phyloP scores from a whole-genome alignment of 2,797 vertebrate genomes.

The Aplochiton taeniatus region DNA sequence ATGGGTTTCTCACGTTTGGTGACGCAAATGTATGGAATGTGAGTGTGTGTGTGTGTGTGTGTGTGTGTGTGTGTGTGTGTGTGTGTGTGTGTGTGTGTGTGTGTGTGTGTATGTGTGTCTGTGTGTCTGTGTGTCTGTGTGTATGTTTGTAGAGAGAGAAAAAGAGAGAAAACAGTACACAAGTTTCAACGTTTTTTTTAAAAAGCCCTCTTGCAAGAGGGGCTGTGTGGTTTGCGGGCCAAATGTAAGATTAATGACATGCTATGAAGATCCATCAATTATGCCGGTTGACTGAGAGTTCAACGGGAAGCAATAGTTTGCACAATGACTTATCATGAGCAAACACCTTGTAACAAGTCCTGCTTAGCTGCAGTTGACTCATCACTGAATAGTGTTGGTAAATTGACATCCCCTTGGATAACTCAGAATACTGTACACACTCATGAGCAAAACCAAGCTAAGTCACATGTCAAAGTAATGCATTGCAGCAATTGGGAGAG shows the following conservation, averaged over 20 bases:
- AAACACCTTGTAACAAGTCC: constrained; percentile 54
- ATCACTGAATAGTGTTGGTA: constrained; percentile 25
- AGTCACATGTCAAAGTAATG: constrained; percentile 20
- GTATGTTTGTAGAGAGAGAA: neutral
- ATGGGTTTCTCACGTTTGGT: constrained; percentile 29
- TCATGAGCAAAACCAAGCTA: constrained; percentile 20
- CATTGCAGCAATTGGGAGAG: constrained; percentile 7
- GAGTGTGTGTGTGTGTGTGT: constrained; percentile 2
- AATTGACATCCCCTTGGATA: constrained; percentile 28
- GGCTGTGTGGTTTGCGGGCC: constrained; percentile 25
- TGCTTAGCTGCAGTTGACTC: constrained; percentile 31
- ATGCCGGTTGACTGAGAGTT: constrained; percentile 13
- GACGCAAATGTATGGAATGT: constrained; percentile 11
- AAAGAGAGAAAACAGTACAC: neutral
- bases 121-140: neutral
- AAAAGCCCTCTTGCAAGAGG: constrained; percentile 11
- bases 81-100: constrained; percentile 14
- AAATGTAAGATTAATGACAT: constrained; percentile 21
- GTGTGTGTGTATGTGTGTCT: constrained; percentile 16
- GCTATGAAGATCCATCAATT: constrained; percentile 32
- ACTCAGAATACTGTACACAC: constrained; percentile 30
- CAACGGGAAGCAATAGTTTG: neutral
- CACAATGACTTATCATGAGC: constrained; percentile 46
- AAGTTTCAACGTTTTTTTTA: neutral
- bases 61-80: constrained; percentile 20